These are phyloP conservation scores for Megaceryle maxima DNA, from an alignment of 2,113 vertebrate genomes.

Conservation along the genomic window DNA sequence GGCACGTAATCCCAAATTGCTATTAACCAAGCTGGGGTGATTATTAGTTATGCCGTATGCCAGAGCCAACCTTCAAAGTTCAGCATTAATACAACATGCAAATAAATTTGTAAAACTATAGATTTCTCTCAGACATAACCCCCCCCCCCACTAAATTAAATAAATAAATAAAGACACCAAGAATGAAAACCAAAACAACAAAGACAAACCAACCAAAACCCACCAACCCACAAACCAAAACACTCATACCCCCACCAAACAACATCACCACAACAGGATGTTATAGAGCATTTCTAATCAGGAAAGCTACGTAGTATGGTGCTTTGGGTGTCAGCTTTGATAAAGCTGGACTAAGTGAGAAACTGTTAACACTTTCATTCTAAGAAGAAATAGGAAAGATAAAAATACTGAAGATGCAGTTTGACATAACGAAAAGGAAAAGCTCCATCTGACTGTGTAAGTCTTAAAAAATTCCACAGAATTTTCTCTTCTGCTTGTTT, in stretches of 20 bases:
- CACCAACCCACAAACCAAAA: neutral
- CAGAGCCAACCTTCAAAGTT: neutral
- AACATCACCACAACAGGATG: neutral
- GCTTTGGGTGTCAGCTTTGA: neutral
- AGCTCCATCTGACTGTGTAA: too few species aligned
- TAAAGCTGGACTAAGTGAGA: neutral
- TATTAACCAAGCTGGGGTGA: neutral
- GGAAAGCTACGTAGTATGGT: neutral
- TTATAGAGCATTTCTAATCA: neutral
- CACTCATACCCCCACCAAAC: too few species aligned
- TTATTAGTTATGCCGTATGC: neutral
- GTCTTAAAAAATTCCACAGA: neutral
- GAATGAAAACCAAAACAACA: neutral
- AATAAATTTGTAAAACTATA: neutral
- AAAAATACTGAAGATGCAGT: neutral
- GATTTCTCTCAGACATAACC: neutral
- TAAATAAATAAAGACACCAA: too few species aligned
- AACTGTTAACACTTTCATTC: neutral
- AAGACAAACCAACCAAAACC: neutral
- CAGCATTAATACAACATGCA: rapidly evolving
- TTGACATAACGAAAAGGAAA: neutral
- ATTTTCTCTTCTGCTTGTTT: neutral
- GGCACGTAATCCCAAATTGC: neutral
- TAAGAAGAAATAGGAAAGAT: neutral
- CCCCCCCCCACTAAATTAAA: too few species aligned